Evolutionary conservation across 2,113 vertebrate genomes (phyloP).

Genomic region (Lipotes vexillifer): DNA sequence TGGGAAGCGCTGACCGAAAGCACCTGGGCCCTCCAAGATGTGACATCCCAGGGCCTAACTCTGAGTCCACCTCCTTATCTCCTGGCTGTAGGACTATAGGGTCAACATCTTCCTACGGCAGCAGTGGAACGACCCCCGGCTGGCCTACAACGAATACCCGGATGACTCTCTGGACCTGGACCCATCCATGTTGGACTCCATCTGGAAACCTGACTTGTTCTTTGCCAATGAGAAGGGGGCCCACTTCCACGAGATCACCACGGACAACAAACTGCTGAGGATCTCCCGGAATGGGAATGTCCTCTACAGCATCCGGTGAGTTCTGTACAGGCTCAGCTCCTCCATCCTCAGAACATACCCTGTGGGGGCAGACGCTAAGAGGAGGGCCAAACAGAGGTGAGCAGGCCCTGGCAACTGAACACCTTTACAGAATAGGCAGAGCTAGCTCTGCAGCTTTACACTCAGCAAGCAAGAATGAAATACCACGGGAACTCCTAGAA

Average conservation of each 20-base stretch:
- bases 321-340: accelerated
- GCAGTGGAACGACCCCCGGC: constrained; percentile 97
- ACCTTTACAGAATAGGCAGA: neutral
- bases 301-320: constrained; percentile 97
- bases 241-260: constrained; percentile 98
- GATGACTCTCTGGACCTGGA: constrained; percentile 97
- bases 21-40: neutral
- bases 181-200: constrained; percentile 98
- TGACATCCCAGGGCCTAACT: neutral
- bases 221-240: constrained; percentile 99
- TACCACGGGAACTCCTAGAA: neutral
- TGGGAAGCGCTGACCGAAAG: accelerated
- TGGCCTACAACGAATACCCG: constrained; percentile 97
- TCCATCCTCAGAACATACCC: accelerated
- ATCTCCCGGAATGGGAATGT: constrained; percentile 97
- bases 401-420: neutral
- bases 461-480: neutral
- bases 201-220: constrained; percentile 99
- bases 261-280: constrained; percentile 97
- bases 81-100: constrained; percentile 89
- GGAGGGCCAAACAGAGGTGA: neutral
- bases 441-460: neutral
- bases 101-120: constrained; percentile 98
- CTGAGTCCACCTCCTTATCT: neutral
- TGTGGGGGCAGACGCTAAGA: neutral